Evolutionary conservation across 2,113 vertebrate genomes (phyloP).

Genomic region (Pseudorectes ferrugineus): DNA sequence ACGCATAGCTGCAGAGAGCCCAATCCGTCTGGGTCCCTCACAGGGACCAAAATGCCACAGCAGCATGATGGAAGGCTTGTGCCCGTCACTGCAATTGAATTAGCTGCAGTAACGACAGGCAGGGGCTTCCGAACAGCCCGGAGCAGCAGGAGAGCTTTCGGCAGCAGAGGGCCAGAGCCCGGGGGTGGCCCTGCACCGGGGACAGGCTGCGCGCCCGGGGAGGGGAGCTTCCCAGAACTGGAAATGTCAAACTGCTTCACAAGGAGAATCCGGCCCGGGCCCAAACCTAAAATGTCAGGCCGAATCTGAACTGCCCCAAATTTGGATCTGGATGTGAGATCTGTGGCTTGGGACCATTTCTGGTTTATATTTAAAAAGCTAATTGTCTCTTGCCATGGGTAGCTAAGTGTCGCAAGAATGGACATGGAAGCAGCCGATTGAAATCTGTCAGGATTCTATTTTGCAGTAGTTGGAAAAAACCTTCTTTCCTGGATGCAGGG

Average conservation of each 20-base stretch:
- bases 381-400: constrained; percentile 30
- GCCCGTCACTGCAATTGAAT: background rate
- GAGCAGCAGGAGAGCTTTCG: background rate
- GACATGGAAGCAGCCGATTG: background rate
- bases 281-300: constrained; percentile 41
- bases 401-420: background rate
- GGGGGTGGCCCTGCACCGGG: background rate
- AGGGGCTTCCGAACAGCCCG: background rate
- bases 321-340: constrained; percentile 45
- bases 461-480: background rate
- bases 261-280: background rate
- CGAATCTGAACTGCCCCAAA: constrained; percentile 12
- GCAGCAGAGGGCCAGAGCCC: background rate
- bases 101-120: background rate
- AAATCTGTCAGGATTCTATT: constrained; percentile 5
- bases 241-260: constrained; percentile 40
- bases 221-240: constrained; percentile 31
- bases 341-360: constrained; percentile 36
- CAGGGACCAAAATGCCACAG: background rate
- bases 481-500: background rate
- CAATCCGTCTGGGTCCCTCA: rapidly evolving
- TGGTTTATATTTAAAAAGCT: constrained; percentile 37
- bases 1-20: background rate
- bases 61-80: background rate
- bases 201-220: background rate